Evolutionary conservation across 2,113 vertebrate genomes (phyloP).

Genomic region (Thinocorus orbignyianus): DNA sequence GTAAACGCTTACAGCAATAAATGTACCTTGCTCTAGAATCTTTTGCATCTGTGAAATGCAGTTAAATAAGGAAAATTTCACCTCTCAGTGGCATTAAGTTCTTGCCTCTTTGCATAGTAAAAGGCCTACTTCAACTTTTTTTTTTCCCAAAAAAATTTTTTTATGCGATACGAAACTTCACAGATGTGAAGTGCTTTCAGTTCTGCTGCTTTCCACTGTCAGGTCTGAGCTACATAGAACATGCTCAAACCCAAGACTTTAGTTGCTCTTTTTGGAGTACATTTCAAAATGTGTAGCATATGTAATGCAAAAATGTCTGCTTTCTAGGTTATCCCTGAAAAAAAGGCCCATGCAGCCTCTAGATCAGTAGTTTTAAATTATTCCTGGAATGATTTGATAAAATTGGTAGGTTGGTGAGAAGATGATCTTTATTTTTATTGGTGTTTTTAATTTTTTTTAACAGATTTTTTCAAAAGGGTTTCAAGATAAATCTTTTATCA

Average conservation of each 20-base stretch:
- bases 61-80: not conserved
- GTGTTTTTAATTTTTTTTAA: not conserved
- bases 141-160: not conserved
- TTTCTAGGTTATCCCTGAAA: not conserved
- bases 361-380: not conserved
- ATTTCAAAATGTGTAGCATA: not conserved
- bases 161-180: not conserved
- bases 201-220: not conserved
- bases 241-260: not conserved
- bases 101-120: not conserved
- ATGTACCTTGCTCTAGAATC: not conserved
- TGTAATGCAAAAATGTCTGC: not conserved
- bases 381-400: not conserved
- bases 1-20: not conserved
- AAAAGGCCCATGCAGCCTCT: not conserved
- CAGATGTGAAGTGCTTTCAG: not conserved
- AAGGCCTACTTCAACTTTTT: not conserved
- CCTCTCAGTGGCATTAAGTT: not conserved
- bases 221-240: not conserved
- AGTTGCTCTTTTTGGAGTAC: not conserved
- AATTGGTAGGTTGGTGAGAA: not conserved
- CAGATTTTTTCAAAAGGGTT: not conserved
- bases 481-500: not conserved
- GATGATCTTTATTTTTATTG: not conserved
- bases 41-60: not conserved